These are phyloP conservation scores for Petrocephalus zakoni DNA, from an alignment of 2,113 vertebrate species.

Conservation along the genomic window DNA sequence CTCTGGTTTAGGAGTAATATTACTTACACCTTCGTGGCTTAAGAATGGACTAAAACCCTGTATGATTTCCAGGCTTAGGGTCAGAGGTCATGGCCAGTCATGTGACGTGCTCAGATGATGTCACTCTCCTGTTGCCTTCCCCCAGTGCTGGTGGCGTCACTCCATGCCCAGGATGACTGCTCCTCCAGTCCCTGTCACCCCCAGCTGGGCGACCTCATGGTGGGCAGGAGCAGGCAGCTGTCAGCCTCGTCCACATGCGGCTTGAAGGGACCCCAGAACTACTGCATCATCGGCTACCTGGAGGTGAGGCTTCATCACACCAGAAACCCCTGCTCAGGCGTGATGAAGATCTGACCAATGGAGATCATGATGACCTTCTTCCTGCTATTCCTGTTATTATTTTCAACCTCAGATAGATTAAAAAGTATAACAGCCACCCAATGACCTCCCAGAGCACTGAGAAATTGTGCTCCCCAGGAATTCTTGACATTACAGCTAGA, in stretches of 20 bases:
- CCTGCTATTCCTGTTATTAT: neutral
- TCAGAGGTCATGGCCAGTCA: neutral
- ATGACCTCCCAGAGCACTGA: neutral
- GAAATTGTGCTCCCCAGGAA: neutral
- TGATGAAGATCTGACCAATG: neutral
- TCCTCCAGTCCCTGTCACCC: constrained; percentile 59
- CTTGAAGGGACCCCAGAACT: constrained; percentile 63
- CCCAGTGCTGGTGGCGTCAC: constrained; percentile 52
- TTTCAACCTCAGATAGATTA: neutral
- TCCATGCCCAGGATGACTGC: constrained; percentile 55
- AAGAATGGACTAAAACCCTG: neutral
- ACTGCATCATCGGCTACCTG: constrained; percentile 81
- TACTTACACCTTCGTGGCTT: neutral
- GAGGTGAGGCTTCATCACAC: constrained; percentile 59
- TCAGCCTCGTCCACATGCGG: constrained; percentile 75
- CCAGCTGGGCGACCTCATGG: constrained; percentile 66
- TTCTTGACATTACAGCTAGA: neutral
- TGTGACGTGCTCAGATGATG: neutral
- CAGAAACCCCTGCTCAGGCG: neutral
- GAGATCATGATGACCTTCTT: neutral
- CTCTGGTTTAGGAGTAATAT: neutral
- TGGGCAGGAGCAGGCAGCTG: constrained; percentile 65
- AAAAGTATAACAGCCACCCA: neutral
- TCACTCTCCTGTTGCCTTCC: neutral
- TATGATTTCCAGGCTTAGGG: neutral